These are phyloP conservation scores for Myzus persicae DNA, from an alignment of 1,140 invertebrate species.

Conservation along the genomic window DNA sequence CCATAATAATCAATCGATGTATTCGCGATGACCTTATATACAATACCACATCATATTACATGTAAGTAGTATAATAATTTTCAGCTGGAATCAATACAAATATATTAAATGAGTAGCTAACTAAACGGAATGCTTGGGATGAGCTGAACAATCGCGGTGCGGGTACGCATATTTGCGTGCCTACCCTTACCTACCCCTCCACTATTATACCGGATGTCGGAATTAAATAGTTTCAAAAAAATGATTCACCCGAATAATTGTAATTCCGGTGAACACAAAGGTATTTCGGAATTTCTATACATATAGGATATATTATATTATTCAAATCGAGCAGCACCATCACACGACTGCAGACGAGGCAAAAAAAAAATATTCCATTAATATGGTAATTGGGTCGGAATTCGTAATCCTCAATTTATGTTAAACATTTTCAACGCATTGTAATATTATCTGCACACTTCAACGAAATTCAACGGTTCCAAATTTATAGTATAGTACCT, in stretches of 20 bases:
- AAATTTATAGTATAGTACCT: neutral
- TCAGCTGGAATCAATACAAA: neutral
- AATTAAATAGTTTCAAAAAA: neutral
- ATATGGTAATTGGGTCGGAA: constrained; percentile 9
- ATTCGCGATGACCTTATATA: neutral
- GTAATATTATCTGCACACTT: neutral
- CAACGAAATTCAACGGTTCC: neutral
- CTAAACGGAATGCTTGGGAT: neutral
- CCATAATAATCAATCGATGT: neutral
- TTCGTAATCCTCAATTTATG: constrained; percentile 9
- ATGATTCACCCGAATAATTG: neutral
- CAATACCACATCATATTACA: no score
- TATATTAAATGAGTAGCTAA: neutral
- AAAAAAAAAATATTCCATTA: neutral
- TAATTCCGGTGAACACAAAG: neutral
- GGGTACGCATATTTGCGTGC: neutral
- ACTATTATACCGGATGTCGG: neutral
- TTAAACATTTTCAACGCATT: constrained; percentile 1
- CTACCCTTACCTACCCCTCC: no score
- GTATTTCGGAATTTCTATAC: neutral
- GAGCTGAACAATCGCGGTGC: neutral
- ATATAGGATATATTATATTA: neutral
- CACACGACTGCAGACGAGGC: neutral
- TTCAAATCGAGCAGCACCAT: neutral
- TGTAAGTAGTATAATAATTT: no score